These are phyloP conservation scores for Lypha dubia DNA, from an alignment of 2,888 invertebrate genomes.

Conservation along the genomic window DNA sequence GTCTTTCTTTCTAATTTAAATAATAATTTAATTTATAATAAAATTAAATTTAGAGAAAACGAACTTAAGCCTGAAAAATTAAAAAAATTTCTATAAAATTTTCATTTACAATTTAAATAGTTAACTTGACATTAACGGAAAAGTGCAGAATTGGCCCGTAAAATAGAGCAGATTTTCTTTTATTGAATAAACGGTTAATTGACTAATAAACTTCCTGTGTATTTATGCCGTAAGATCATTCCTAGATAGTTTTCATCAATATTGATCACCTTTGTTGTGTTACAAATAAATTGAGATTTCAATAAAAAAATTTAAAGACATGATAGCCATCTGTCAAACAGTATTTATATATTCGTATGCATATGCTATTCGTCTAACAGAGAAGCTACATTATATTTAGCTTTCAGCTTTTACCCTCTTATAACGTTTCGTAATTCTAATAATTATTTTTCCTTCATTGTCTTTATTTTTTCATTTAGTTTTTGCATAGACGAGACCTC, in stretches of 20 bases:
- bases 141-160: too few relatives aligned
- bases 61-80: too few relatives aligned
- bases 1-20: too few relatives aligned
- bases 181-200: too few relatives aligned
- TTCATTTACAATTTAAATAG: too few relatives aligned
- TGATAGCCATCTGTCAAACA: not conserved
- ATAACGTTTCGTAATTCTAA: slow-evolving; percentile 26
- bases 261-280: not conserved
- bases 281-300: not conserved
- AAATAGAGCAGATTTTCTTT: too few relatives aligned
- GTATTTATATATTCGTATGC: not conserved
- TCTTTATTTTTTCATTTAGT: not conserved
- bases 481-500: slow-evolving; percentile 9
- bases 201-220: too few relatives aligned
- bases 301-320: not conserved
- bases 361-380: not conserved
- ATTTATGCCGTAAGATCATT: not conserved
- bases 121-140: too few relatives aligned
- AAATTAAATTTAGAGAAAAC: too few relatives aligned
- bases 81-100: too few relatives aligned
- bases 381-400: not conserved
- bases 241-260: not conserved
- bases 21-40: too few relatives aligned
- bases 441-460: slow-evolving; percentile 9
- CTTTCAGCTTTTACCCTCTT: not conserved